Conservation (phyloP, 2,113 vertebrate genomes). For the Engraulis encrasicolus region DNA sequence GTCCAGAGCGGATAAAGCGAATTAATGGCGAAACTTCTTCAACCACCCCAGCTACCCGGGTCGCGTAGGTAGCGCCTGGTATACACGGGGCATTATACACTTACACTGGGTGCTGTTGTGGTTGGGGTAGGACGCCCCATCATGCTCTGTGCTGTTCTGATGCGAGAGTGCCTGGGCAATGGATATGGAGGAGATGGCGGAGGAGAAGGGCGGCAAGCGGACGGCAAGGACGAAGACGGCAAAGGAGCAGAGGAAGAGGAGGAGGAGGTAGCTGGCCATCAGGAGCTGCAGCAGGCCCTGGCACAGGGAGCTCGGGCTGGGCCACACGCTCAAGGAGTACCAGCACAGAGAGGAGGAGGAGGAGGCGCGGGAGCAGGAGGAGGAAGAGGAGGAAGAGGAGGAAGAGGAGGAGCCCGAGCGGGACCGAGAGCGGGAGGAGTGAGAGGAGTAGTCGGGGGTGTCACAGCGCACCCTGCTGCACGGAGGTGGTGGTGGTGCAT, state of each 20-base stretch:
- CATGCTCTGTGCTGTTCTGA: slow-evolving; percentile 65
- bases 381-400: slow-evolving; percentile 28
- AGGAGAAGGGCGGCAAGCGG: slow-evolving; percentile 69
- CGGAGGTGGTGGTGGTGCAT: too few relatives aligned
- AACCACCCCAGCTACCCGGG: too few relatives aligned
- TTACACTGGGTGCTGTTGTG: slow-evolving; percentile 78
- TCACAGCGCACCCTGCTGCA: too few relatives aligned
- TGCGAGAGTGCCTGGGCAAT: background rate
- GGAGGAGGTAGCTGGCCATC: slow-evolving; percentile 72
- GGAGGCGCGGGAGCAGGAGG: slow-evolving; percentile 63
- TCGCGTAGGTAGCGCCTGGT: too few relatives aligned
- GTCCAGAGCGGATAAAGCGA: too few relatives aligned
- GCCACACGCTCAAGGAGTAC: slow-evolving; percentile 68
- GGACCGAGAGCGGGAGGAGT: slow-evolving; percentile 17
- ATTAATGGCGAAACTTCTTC: too few relatives aligned
- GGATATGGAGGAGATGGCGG: slow-evolving; percentile 56
- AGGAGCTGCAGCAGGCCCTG: slow-evolving; percentile 72
- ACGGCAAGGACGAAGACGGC: slow-evolving; percentile 77
- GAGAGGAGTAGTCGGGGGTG: too few relatives aligned
- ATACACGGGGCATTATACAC: slow-evolving; percentile 65
- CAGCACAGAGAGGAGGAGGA: slow-evolving; percentile 66
- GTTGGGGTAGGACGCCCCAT: slow-evolving; percentile 61
- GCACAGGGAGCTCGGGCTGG: slow-evolving; percentile 73
- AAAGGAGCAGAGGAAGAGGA: slow-evolving; percentile 77
- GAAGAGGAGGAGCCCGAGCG: slow-evolving; percentile 17